Base-by-base conservation (phyloP, 2,113 vertebrate species). In the Felis catus region DNA sequence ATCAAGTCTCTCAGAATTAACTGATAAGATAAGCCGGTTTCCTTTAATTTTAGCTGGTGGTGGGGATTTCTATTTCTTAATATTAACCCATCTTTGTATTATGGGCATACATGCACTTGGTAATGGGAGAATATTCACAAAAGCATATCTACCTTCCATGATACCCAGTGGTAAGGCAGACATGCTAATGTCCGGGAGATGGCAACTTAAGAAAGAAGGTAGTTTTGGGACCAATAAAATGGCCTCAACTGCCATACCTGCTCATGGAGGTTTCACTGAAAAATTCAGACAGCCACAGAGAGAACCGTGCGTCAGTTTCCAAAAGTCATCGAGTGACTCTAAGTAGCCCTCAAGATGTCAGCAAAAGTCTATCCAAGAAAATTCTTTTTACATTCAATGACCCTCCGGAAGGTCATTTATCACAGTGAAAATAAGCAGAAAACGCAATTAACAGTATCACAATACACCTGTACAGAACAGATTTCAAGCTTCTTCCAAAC, bases 301-400 rank as follows among this genome's bases (percentile, higher is more conserved):
- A 88, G 45, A 84, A 55, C 78, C 45, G 18, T 63, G 70, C 65
- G n/a, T 80, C 11, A 39, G 53, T 80, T 91, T 89, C 39, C 89
- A 55, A 78, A 93, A 85, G 71, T 7, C 29, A 83, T 53, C 7
- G 25, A 55, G 53, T 21, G 79, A 31, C 45, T 89, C 82, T 88
- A 94, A 74, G 79, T 68, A 87, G 36, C 71, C 68, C 36, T 71
- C 23, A 82, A 94, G 93, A 93, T 88, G 41, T 31, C 76, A 79
- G 53, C 39, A 36, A 87, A 74, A 25, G 13, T 84, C 79, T 86
- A 89, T 68, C 86, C 55, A 68, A 80, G 79, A 79, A 89, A 89
- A 70, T 21, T 58, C 48, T 71, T 95, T 83, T 80, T 15, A 80
- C 94, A 92, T 84, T 89, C 41, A 92, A 19, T 92, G 39, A 74